phyloP scores from a whole-genome alignment of 2,888 invertebrate genomes.

The Aromia moschata region DNA sequence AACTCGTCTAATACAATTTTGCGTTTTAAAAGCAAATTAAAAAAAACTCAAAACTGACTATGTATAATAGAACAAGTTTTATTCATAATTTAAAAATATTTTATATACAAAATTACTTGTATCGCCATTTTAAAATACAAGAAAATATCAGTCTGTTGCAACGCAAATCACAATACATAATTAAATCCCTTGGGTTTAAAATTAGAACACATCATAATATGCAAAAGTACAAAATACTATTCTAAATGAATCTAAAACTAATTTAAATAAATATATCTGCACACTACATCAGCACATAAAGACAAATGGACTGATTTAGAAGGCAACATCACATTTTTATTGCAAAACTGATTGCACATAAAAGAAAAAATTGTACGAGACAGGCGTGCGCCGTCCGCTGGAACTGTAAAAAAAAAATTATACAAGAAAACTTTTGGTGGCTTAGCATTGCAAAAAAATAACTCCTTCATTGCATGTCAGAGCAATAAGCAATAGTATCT shows the following conservation, averaged over 20 bases:
- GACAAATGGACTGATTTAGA: constrained; percentile 26
- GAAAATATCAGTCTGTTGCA: constrained; percentile 41
- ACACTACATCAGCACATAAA: constrained; percentile 29
- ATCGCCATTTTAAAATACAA: constrained; percentile 33
- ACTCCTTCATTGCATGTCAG: constrained; percentile 48
- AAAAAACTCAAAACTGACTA: background rate
- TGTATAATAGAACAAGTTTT: constrained; percentile 14
- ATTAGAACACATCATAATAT: constrained; percentile 31
- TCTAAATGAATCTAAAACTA: constrained; percentile 11
- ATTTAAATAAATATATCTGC: constrained; percentile 42
- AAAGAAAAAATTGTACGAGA: constrained; percentile 36
- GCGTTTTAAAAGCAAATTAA: background rate
- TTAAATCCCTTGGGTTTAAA: constrained; percentile 25
- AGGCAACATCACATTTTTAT: constrained; percentile 54
- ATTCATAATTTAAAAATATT: constrained; percentile 27
- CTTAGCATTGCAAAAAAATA: constrained; percentile 54
- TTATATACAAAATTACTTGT: constrained; percentile 30
- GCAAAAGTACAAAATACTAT: constrained; percentile 30
- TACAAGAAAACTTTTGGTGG: constrained; percentile 55
- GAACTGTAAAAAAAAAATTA: constrained; percentile 41
- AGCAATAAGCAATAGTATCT: constrained; percentile 30
- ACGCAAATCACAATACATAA: constrained; percentile 36
- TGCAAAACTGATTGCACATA: constrained; percentile 56
- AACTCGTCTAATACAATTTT: no score
- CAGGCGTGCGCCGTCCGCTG: constrained; percentile 28